phyloP scores from a whole-genome alignment of 2,797 vertebrate genomes.

The Schizopygopsis malacanthus region DNA sequence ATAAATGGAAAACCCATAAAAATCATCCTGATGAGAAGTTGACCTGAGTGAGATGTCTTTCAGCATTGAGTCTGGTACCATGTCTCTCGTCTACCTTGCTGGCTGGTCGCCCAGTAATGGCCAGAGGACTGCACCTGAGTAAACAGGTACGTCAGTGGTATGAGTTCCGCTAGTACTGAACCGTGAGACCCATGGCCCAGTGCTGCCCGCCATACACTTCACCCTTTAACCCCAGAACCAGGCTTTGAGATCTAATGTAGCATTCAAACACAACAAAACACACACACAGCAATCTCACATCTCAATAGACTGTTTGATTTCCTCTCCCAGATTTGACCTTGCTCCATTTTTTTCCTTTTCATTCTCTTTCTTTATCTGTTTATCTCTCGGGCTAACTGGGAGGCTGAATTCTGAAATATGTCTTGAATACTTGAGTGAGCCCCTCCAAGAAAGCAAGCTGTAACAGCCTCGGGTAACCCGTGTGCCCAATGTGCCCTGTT shows the following conservation, averaged over 20 bases:
- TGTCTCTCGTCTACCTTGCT: conserved; percentile 21
- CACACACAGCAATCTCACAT: conserved; percentile 46
- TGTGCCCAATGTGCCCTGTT: conserved; percentile 1
- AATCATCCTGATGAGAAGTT: not conserved
- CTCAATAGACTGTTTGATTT: conserved; percentile 50
- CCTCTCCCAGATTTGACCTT: conserved; percentile 45
- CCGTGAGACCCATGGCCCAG: conserved; percentile 48
- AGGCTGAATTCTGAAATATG: conserved; percentile 51
- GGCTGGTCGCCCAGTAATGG: conserved; percentile 22
- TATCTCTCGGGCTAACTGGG: conserved; percentile 33
- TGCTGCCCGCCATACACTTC: not conserved
- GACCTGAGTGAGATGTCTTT: not conserved
- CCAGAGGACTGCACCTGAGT: conserved; percentile 52
- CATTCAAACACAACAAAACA: conserved; percentile 65
- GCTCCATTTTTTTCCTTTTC: not conserved
- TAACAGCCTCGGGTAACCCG: not conserved
- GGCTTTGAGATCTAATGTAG: conserved; percentile 54
- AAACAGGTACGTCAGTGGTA: conserved; percentile 56
- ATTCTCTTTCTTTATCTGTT: conserved; percentile 21
- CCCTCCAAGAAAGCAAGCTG: not conserved
- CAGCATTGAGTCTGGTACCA: not conserved
- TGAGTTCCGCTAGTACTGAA: conserved; percentile 46
- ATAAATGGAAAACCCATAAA: conserved; percentile 3
- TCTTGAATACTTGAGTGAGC: not conserved
- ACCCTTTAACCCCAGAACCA: conserved; percentile 38